Evolutionary conservation across 2,888 invertebrate species (phyloP).

Genomic region (Pyrrhia umbra): DNA sequence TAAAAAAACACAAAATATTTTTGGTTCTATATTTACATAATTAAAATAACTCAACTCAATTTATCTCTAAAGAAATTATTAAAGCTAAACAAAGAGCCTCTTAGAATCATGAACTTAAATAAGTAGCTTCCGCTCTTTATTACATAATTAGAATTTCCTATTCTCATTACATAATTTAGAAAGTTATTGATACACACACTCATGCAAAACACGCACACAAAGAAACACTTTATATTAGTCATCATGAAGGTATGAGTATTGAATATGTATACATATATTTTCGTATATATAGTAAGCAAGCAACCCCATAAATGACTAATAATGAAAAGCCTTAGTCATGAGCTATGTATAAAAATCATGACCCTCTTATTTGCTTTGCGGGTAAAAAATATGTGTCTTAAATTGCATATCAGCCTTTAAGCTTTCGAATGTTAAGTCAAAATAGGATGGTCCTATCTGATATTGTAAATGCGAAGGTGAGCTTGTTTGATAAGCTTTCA

Average conservation of each 20-base stretch:
- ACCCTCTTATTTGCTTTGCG: no score
- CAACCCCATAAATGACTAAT: neutral
- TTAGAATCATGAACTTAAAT: constrained; percentile 30
- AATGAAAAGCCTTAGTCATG: neutral
- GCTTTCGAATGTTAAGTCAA: no score
- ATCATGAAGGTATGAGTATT: constrained; percentile 1
- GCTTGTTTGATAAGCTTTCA: no score
- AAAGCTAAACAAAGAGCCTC: constrained; percentile 4
- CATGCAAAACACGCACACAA: constrained; percentile 24
- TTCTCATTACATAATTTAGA: constrained; percentile 49
- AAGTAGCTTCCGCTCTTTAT: constrained; percentile 46
- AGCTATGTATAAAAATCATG: no score
- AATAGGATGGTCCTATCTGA: no score
- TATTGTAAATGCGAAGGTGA: no score
- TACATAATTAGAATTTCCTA: constrained; percentile 55
- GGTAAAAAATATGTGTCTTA: no score
- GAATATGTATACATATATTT: neutral
- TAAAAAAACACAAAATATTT: neutral
- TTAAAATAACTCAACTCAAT: constrained; percentile 13
- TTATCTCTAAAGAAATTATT: neutral
- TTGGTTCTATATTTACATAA: neutral
- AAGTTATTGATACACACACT: constrained; percentile 52
- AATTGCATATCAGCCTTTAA: no score
- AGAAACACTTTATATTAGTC: neutral
- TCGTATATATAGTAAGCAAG: neutral